These are phyloP conservation scores for Chorisops tibialis DNA, from an alignment of 2,888 invertebrate genomes.

Conservation along the genomic window DNA sequence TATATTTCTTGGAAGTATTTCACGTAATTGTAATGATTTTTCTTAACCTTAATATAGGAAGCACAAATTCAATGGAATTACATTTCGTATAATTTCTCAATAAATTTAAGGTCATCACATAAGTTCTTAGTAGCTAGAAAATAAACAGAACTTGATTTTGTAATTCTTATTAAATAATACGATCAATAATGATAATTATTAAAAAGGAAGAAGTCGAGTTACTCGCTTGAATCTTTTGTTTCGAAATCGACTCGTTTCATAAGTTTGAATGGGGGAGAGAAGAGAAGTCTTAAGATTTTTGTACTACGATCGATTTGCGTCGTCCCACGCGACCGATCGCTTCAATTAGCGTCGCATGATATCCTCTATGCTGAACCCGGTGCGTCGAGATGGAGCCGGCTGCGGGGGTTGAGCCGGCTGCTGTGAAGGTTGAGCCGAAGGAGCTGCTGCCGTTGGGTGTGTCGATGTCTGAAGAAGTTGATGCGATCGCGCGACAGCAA, in stretches of 20 bases:
- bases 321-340: constrained; percentile 1
- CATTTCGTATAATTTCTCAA: background rate
- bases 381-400: constrained; percentile 64
- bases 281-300: constrained; percentile 13
- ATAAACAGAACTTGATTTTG: constrained; percentile 2
- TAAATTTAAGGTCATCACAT: constrained; percentile 17
- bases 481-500: constrained; percentile 7
- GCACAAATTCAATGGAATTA: constrained; percentile 22
- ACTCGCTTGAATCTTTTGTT: constrained; percentile 31
- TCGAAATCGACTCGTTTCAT: background rate
- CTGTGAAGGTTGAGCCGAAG: constrained; percentile 47
- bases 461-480: constrained; percentile 48
- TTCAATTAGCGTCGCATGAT: constrained; percentile 75
- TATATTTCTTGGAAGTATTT: background rate
- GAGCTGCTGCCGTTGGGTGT: constrained; percentile 52
- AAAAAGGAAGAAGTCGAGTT: constrained; percentile 19
- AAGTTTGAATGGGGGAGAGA: too few relatives aligned
- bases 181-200: constrained; percentile 5
- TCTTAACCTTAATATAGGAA: constrained; percentile 27
- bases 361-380: constrained; percentile 87
- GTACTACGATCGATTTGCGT: constrained; percentile 15
- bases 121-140: background rate
- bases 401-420: constrained; percentile 27
- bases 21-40: background rate
- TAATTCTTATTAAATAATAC: constrained; percentile 18